Conservation (phyloP, 2,888 invertebrate genomes). For the Ormyrus labotus region DNA sequence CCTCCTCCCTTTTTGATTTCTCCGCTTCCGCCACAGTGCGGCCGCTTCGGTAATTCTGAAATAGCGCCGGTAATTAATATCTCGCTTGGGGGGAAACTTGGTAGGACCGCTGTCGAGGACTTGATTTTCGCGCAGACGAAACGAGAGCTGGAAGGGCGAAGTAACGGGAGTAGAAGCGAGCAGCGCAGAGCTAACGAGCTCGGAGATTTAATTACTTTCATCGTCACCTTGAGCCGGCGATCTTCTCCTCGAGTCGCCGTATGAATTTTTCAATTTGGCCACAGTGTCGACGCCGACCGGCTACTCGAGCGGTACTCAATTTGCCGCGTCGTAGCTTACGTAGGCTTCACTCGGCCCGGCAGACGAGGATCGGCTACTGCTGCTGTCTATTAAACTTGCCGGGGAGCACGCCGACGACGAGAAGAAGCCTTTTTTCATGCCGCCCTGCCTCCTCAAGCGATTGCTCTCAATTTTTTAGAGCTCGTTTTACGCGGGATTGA, state of each 20-base stretch:
- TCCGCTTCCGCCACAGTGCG: background rate
- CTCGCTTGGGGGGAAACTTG: slow-evolving; percentile 6
- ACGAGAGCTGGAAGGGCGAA: background rate
- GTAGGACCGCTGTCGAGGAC: slow-evolving; percentile 8
- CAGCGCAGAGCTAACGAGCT: slow-evolving; percentile 27
- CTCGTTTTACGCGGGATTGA: background rate
- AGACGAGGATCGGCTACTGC: too few species aligned
- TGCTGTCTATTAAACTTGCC: slow-evolving; percentile 2
- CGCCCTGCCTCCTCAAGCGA: background rate
- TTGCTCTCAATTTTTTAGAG: slow-evolving; percentile 1
- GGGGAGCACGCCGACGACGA: background rate
- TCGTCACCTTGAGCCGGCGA: slow-evolving; percentile 35
- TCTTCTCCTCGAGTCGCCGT: background rate
- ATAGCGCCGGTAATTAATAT: slow-evolving; percentile 54
- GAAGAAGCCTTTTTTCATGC: background rate
- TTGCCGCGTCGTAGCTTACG: too few species aligned
- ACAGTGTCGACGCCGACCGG: slow-evolving; percentile 1
- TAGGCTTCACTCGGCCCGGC: background rate
- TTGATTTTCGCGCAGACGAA: slow-evolving; percentile 23
- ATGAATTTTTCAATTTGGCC: slow-evolving; percentile 47
- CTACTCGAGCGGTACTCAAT: too few species aligned
- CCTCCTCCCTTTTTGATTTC: slow-evolving; percentile 57
- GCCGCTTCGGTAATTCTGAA: slow-evolving; percentile 41
- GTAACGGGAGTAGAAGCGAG: background rate
- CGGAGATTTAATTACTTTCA: slow-evolving; percentile 49